Evolutionary conservation across 2,113 vertebrate genomes (phyloP).

Genomic region (Tenrec ecaudatus): DNA sequence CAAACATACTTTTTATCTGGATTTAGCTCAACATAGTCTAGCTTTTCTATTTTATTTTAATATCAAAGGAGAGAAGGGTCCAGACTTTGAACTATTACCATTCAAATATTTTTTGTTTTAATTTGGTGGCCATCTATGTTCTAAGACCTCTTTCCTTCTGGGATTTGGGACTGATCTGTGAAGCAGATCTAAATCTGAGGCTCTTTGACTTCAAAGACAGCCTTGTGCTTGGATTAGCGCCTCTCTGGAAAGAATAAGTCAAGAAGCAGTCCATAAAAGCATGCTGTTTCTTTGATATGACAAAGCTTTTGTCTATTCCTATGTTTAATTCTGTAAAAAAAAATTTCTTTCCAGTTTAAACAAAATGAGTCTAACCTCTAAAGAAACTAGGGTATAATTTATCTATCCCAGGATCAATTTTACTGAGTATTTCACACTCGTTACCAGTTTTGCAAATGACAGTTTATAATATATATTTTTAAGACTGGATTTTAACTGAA

Average conservation of each 20-base stretch:
- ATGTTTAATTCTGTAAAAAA: slow-evolving; percentile 38
- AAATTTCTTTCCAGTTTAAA: slow-evolving; percentile 59
- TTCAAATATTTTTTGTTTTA: slow-evolving; percentile 51
- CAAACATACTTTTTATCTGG: slow-evolving; percentile 9
- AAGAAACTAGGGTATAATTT: neutral
- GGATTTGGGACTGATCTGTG: neutral
- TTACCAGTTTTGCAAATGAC: slow-evolving; percentile 17
- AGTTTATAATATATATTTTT: neutral
- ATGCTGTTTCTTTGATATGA: slow-evolving; percentile 26
- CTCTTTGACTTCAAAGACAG: slow-evolving; percentile 55
- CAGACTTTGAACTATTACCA: slow-evolving; percentile 62
- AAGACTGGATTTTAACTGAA: slow-evolving; percentile 9
- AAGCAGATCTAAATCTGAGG: slow-evolving; percentile 54
- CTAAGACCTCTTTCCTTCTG: slow-evolving; percentile 1
- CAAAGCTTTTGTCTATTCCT: slow-evolving; percentile 52
- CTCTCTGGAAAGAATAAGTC: slow-evolving; percentile 12
- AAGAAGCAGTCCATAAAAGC: slow-evolving; percentile 45
- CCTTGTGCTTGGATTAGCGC: slow-evolving; percentile 8
- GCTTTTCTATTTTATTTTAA: slow-evolving; percentile 62
- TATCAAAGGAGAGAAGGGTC: slow-evolving; percentile 60
- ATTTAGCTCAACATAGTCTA: slow-evolving; percentile 34
- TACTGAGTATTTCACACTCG: slow-evolving; percentile 39
- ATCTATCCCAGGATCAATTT: slow-evolving; percentile 23
- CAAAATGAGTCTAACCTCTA: slow-evolving; percentile 47
- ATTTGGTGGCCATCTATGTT: slow-evolving; percentile 15